Conservation (phyloP, 1,140 invertebrate species). For the Drosophila kurseongensis region DNA sequence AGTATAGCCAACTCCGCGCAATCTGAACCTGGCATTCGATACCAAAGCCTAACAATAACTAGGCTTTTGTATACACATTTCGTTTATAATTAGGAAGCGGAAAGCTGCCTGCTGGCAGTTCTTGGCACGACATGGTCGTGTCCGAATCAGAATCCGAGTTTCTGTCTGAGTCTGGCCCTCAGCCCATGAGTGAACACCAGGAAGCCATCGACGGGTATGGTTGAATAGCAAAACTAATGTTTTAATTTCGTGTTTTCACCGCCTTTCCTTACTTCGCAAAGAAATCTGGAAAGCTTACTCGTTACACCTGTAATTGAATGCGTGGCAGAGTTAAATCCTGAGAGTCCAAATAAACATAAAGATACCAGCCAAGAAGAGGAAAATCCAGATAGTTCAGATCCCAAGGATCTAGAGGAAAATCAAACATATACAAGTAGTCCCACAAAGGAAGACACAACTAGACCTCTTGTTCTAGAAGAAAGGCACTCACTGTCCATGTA, state of each 20-base stretch:
- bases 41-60: slow-evolving; percentile 8
- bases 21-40: slow-evolving; percentile 6
- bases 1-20: slow-evolving; percentile 4
- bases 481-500: slow-evolving; percentile 64
- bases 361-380: background rate
- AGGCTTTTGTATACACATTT: slow-evolving; percentile 24
- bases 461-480: slow-evolving; percentile 55
- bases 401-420: background rate
- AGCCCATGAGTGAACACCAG: slow-evolving; percentile 21
- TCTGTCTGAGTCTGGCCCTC: slow-evolving; percentile 11
- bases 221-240: background rate
- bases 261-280: background rate
- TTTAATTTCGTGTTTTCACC: background rate
- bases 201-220: slow-evolving; percentile 20
- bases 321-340: background rate
- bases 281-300: background rate
- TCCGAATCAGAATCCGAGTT: slow-evolving; percentile 25
- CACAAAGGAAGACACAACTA: slow-evolving; percentile 17
- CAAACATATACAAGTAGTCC: background rate
- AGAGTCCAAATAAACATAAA: background rate
- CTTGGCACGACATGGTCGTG: slow-evolving; percentile 46
- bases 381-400: background rate
- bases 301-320: background rate
- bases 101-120: slow-evolving; percentile 29
- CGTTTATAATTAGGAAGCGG: slow-evolving; percentile 8